Evolutionary conservation across 2,797 vertebrate genomes (phyloP).

Genomic region (Oreochromis grahami): DNA sequence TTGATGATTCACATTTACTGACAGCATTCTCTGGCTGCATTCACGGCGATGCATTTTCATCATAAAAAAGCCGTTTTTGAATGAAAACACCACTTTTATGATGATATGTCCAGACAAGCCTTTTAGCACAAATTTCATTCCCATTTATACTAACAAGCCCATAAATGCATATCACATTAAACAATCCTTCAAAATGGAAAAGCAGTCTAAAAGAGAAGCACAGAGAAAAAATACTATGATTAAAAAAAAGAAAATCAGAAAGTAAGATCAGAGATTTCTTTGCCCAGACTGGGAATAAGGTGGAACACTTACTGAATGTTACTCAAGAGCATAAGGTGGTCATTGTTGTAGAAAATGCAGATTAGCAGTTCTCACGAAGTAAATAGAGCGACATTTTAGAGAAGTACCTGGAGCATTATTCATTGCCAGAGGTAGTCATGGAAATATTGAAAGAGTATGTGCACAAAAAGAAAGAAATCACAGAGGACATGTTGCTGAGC

Average conservation of each 20-base stretch:
- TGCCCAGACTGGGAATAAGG: neutral
- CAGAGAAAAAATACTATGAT: neutral
- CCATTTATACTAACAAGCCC: neutral
- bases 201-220: rapidly evolving
- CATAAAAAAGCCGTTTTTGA: neutral
- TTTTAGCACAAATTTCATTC: neutral
- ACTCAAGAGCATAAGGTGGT: neutral
- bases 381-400: neutral
- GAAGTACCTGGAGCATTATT: neutral
- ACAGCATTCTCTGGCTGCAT: neutral
- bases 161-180: neutral
- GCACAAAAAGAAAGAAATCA: neutral
- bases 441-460: neutral
- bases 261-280: neutral
- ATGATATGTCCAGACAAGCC: neutral
- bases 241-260: neutral
- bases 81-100: neutral
- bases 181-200: neutral
- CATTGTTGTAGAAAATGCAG: neutral
- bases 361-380: neutral
- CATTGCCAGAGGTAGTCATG: neutral
- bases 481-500: neutral
- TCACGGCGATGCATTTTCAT: neutral
- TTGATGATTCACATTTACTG: neutral
- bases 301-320: neutral